Evolutionary conservation across 2,113 vertebrate genomes (phyloP).

Genomic region (Dryoscopus gambensis): DNA sequence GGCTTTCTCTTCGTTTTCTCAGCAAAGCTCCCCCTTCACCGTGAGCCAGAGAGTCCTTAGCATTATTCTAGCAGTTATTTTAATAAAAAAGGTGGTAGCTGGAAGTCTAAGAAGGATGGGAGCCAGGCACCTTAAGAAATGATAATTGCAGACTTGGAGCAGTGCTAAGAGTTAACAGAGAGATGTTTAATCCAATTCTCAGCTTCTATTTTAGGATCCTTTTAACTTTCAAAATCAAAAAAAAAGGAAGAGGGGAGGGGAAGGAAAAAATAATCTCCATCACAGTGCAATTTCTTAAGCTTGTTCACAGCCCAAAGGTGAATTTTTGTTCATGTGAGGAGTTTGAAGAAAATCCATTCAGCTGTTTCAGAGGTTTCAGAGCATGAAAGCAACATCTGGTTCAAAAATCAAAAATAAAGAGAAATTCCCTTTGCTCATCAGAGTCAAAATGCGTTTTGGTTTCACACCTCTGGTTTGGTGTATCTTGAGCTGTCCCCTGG

Average conservation of each 20-base stretch:
- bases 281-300: slow-evolving; percentile 33
- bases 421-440: slow-evolving; percentile 40
- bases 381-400: slow-evolving; percentile 65
- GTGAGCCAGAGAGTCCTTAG: neutral
- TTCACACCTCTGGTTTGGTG: slow-evolving; percentile 2
- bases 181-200: slow-evolving; percentile 14
- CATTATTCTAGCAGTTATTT: neutral
- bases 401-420: slow-evolving; percentile 45
- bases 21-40: neutral
- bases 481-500: neutral
- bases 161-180: slow-evolving; percentile 21
- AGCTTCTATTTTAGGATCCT: slow-evolving; percentile 45
- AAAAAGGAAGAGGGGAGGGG: neutral
- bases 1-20: neutral
- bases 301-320: slow-evolving; percentile 53
- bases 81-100: neutral
- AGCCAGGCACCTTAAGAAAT: slow-evolving; percentile 35
- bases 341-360: slow-evolving; percentile 59
- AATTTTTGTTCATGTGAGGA: slow-evolving; percentile 16
- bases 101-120: neutral
- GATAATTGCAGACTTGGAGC: slow-evolving; percentile 16
- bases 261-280: neutral
- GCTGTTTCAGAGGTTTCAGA: slow-evolving; percentile 55
- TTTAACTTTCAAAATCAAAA: slow-evolving; percentile 37
- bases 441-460: slow-evolving; percentile 33